Conservation (phyloP, 2,888 invertebrate species). For the Celastrina argiolus region DNA sequence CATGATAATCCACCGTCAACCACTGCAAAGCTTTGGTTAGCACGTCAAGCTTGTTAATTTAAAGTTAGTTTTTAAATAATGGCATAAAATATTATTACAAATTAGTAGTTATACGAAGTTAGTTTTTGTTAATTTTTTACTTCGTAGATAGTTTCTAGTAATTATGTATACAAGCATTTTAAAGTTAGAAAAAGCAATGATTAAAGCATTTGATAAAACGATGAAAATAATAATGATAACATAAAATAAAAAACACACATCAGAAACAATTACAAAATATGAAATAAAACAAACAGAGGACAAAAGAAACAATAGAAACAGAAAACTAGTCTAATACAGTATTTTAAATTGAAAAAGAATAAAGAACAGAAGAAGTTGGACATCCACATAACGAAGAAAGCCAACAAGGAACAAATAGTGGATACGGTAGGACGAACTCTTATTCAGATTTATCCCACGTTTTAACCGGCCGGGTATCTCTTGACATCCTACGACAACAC, state of each 20-base stretch:
- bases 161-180: constrained; percentile 18
- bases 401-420: constrained; percentile 36
- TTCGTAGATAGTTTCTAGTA: not conserved
- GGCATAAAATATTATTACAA: constrained; percentile 21
- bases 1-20: constrained; percentile 54
- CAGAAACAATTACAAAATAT: constrained; percentile 17
- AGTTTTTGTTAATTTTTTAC: not conserved
- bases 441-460: constrained; percentile 14
- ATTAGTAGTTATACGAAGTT: constrained; percentile 25
- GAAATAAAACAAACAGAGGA: constrained; percentile 18
- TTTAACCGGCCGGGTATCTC: constrained; percentile 28
- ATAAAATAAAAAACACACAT: constrained; percentile 25
- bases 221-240: constrained; percentile 21
- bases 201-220: constrained; percentile 30
- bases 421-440: constrained; percentile 34
- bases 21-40: constrained; percentile 47
- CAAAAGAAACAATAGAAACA: constrained; percentile 16
- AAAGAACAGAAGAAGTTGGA: constrained; percentile 28
- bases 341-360: constrained; percentile 30
- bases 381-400: constrained; percentile 31
- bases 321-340: constrained; percentile 37
- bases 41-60: constrained; percentile 33
- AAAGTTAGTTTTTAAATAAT: constrained; percentile 8
- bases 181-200: constrained; percentile 21
- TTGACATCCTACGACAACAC: constrained; percentile 11